A percentile compares a stretch with the other conserved stretches of the same genome.
phyloP scores from a whole-genome alignment of 2,113 vertebrate species.

The Nettapus auritus region DNA sequence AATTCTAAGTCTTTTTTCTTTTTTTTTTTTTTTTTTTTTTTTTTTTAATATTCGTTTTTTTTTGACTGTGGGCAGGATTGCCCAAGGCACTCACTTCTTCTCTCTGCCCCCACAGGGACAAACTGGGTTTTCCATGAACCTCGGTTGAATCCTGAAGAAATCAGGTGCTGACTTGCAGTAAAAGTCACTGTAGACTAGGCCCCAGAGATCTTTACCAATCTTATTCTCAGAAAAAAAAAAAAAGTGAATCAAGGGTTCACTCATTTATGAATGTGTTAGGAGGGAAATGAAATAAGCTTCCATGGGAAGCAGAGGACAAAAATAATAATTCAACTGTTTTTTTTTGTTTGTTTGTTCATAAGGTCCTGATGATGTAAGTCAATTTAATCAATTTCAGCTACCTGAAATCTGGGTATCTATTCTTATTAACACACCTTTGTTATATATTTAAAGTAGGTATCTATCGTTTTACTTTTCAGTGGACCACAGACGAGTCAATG shows the following conservation, averaged over 20 bases:
- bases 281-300: neutral
- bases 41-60: neutral
- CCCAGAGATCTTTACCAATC: neutral
- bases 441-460: neutral
- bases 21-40: neutral
- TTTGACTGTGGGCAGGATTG: neutral
- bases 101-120: neutral
- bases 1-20: neutral
- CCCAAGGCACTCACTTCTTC: neutral
- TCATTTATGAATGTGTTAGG: neutral
- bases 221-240: neutral
- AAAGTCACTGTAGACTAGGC: neutral
- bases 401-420: neutral
- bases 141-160: neutral
- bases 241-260: neutral
- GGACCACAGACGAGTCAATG: neutral
- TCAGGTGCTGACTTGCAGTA: neutral
- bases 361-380: neutral
- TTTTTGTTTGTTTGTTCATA: neutral
- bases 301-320: neutral
- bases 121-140: neutral
- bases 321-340: neutral
- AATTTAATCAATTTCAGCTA: neutral
- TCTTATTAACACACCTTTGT: neutral
- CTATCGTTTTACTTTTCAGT: neutral